These are phyloP conservation scores for Rhabdornis inornatus DNA, from an alignment of 2,113 vertebrate genomes.

Conservation along the genomic window DNA sequence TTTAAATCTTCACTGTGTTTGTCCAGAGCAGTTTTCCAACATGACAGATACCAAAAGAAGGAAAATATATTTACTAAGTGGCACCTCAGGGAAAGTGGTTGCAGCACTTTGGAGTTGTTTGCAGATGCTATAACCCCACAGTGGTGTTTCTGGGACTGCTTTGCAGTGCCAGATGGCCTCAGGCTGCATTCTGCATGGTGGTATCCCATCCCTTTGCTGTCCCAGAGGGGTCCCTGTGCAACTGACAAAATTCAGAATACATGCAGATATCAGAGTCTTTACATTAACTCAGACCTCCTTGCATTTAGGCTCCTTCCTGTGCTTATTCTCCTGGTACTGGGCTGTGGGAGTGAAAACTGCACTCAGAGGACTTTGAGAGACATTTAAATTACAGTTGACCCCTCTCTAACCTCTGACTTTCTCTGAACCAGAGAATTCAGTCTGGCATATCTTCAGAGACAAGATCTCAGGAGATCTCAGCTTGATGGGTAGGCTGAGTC, in stretches of 20 bases:
- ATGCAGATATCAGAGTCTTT: neutral
- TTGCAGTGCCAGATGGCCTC: neutral
- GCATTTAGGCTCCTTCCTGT: neutral
- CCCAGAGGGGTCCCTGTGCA: neutral
- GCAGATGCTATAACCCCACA: neutral
- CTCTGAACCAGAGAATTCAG: neutral
- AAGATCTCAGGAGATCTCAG: neutral
- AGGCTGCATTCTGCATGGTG: neutral
- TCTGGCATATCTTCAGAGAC: neutral
- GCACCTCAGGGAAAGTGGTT: neutral
- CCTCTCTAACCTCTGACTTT: neutral
- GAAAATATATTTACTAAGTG: neutral
- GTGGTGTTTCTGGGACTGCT: neutral
- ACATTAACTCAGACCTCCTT: neutral
- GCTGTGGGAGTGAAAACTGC: neutral
- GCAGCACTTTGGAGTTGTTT: neutral
- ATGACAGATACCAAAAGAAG: neutral
- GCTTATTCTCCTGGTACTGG: neutral
- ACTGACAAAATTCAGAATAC: neutral
- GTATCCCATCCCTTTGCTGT: neutral
- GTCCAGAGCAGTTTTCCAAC: neutral
- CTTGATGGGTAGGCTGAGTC: neutral
- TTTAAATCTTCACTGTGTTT: constrained; percentile 4
- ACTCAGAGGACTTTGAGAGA: neutral
- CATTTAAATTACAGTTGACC: neutral